Conservation (phyloP, 92 coral and sea anemone genomes). For the Palythoa caribaeorum region DNA sequence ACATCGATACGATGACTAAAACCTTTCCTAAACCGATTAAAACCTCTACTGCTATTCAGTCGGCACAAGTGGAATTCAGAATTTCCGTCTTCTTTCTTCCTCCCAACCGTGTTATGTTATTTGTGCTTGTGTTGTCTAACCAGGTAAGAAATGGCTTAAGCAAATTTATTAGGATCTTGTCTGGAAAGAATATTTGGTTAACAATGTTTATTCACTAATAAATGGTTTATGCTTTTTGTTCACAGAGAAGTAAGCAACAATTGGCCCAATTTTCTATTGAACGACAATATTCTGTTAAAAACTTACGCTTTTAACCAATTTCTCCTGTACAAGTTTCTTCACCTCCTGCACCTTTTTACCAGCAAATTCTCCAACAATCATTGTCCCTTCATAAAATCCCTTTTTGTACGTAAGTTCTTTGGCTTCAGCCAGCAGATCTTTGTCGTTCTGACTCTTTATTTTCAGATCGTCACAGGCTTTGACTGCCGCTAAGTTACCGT, state of each 20-base stretch:
- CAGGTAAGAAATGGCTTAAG: not conserved
- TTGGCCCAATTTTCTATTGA: not conserved
- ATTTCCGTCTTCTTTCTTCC: too few relatives aligned
- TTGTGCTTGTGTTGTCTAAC: too few relatives aligned
- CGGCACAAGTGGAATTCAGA: too few relatives aligned
- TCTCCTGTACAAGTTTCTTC: slow-evolving; percentile 94
- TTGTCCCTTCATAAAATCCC: slow-evolving; percentile 95
- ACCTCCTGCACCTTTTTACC: slow-evolving; percentile 98
- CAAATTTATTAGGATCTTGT: too few relatives aligned
- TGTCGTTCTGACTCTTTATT: slow-evolving; percentile 95
- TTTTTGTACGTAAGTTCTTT: slow-evolving; percentile 96
- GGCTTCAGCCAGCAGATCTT: slow-evolving; percentile 91
- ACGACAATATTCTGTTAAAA: not conserved
- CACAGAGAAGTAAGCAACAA: not conserved
- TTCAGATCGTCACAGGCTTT: slow-evolving; percentile 96
- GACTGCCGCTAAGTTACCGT: slow-evolving; percentile 92
- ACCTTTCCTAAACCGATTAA: too few relatives aligned
- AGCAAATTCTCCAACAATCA: slow-evolving; percentile 89
- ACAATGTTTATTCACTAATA: too few relatives aligned
- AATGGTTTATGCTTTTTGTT: too few relatives aligned
- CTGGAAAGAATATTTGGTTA: too few relatives aligned
- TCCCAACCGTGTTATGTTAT: too few relatives aligned
- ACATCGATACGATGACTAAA: too few relatives aligned
- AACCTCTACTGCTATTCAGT: too few relatives aligned
- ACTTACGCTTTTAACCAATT: slow-evolving; percentile 84